These are phyloP conservation scores for Chymomyza caudatula DNA, from an alignment of 2,888 invertebrate species.

Conservation along the genomic window DNA sequence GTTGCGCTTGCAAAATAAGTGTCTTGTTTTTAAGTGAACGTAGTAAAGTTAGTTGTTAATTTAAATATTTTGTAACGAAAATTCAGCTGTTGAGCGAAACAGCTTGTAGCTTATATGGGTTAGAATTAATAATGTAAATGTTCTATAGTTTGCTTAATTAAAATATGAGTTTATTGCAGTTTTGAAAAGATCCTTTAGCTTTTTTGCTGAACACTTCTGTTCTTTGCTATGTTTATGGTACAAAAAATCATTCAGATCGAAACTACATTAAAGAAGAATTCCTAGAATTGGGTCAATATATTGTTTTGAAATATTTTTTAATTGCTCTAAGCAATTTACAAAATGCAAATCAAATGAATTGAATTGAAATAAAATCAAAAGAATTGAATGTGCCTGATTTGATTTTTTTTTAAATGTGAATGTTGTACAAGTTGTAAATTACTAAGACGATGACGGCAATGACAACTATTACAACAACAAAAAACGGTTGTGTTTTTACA, in stretches of 20 bases:
- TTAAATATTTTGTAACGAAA: background rate
- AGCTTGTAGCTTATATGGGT: too few species aligned
- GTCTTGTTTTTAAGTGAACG: background rate
- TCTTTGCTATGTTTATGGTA: too few species aligned
- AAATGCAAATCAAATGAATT: background rate
- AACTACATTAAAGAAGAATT: too few species aligned
- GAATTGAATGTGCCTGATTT: background rate
- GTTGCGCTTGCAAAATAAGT: background rate
- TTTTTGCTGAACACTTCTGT: too few species aligned
- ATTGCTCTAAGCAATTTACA: background rate
- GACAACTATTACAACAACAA: too few species aligned
- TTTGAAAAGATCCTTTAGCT: too few species aligned
- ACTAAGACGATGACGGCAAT: background rate
- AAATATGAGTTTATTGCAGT: too few species aligned
- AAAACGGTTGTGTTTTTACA: constrained; percentile 6
- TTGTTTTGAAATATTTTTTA: background rate
- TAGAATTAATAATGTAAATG: too few species aligned
- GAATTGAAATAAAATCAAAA: background rate
- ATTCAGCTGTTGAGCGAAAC: background rate
- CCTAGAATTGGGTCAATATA: too few species aligned
- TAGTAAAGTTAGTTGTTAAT: too few species aligned
- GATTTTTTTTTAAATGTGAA: background rate
- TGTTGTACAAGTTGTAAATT: background rate
- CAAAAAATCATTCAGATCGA: too few species aligned
- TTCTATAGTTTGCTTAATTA: too few species aligned